Evolutionary conservation across 2,888 invertebrate species (phyloP).

Genomic region (Fabriciana adippe): DNA sequence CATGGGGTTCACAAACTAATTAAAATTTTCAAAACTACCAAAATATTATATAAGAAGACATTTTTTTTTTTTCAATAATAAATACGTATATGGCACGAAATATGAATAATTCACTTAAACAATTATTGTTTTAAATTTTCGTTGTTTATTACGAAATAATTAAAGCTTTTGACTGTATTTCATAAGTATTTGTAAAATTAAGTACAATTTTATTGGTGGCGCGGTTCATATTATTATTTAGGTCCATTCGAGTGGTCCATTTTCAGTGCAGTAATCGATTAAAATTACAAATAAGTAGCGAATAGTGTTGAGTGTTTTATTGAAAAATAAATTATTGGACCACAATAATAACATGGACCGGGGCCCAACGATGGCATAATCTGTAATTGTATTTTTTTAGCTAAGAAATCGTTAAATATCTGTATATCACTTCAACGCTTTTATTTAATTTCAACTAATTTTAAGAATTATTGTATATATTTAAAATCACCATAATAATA

Average conservation of each 20-base stretch:
- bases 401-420: neutral
- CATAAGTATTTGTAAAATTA: conserved; percentile 8
- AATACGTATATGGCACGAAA: conserved; percentile 25
- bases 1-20: neutral
- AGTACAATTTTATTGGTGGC: neutral
- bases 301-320: no score
- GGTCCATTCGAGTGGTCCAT: neutral
- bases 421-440: conserved; percentile 10
- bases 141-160: conserved; percentile 17
- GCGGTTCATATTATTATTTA: neutral
- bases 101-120: conserved; percentile 16
- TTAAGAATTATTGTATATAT: no score
- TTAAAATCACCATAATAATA: neutral
- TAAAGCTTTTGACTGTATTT: conserved; percentile 14
- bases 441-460: no score
- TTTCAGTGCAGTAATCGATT: neutral
- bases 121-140: conserved; percentile 20
- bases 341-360: neutral
- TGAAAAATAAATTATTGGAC: no score
- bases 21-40: conserved; percentile 1
- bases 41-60: conserved; percentile 1
- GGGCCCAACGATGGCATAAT: no score
- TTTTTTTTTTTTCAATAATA: conserved; percentile 4
- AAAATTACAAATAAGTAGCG: no score
- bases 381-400: no score